These are phyloP conservation scores for Morbakka virulenta DNA, from an alignment of 30 jellyfish, hydroid and myxozoan species.

Conservation along the genomic window DNA sequence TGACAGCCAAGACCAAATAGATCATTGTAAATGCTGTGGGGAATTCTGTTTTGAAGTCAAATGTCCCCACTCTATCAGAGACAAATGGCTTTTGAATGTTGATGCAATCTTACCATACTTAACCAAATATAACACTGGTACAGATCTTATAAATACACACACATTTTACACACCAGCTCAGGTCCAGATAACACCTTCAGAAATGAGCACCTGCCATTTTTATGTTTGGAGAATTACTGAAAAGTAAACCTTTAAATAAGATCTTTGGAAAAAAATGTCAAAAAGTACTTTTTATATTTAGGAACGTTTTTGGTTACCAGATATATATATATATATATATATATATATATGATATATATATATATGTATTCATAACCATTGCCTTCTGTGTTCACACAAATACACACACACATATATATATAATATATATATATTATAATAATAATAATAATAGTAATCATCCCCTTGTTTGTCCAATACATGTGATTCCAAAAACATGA, in stretches of 20 bases:
- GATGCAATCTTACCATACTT: conserved; percentile 1
- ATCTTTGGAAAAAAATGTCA: not conserved
- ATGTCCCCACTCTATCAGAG: conserved; percentile 41
- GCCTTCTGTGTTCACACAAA: not conserved
- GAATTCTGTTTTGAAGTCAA: conserved; percentile 54
- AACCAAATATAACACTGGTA: not conserved
- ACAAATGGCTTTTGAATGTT: not conserved
- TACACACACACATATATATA: too few species aligned
- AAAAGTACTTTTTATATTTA: not conserved
- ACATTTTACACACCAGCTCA: conserved; percentile 32
- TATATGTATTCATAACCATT: not conserved
- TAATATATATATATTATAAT: too few species aligned
- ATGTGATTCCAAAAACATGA: too few species aligned
- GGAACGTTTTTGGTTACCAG: not conserved
- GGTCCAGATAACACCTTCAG: conserved; percentile 28
- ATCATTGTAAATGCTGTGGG: conserved; percentile 45
- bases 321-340: too few species aligned
- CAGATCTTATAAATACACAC: not conserved
- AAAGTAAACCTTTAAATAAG: not conserved
- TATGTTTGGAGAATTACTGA: not conserved
- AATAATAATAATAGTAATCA: too few species aligned
- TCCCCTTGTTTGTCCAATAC: too few species aligned
- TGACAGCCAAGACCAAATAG: conserved; percentile 69
- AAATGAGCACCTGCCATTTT: conserved; percentile 19
- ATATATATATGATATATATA: too few species aligned